phyloP scores from a whole-genome alignment of 2,113 vertebrate genomes.

The Clarias macrocephalus region DNA sequence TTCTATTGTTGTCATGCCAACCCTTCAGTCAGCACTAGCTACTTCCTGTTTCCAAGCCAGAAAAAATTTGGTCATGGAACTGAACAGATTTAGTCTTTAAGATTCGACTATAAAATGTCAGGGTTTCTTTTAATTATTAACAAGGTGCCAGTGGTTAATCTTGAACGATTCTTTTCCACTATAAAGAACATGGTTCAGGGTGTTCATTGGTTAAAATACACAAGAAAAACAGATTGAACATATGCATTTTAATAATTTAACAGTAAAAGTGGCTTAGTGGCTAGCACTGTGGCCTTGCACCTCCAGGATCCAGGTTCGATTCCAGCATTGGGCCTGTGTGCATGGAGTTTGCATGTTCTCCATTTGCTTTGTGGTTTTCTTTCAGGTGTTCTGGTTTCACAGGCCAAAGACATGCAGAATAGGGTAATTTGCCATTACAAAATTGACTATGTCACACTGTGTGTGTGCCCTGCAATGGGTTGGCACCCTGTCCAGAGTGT shows the following conservation, averaged over 20 bases:
- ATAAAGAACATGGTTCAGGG: background rate
- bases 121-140: background rate
- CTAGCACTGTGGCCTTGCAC: too few relatives aligned
- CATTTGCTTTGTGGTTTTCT: too few relatives aligned
- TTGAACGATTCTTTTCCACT: background rate
- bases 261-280: too few relatives aligned
- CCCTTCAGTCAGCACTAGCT: background rate
- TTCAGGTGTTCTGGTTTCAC: too few relatives aligned
- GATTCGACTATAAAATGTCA: background rate
- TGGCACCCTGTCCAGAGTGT: too few relatives aligned
- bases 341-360: too few relatives aligned
- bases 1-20: background rate
- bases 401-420: too few relatives aligned
- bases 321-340: too few relatives aligned
- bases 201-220: background rate
- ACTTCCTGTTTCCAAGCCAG: background rate
- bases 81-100: background rate
- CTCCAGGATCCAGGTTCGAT: too few relatives aligned
- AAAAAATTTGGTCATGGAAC: background rate
- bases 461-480: too few relatives aligned
- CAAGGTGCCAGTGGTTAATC: background rate
- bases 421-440: too few relatives aligned
- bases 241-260: background rate
- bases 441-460: too few relatives aligned
- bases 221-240: background rate